Evolutionary conservation across 2,888 invertebrate genomes (phyloP).

Genomic region (Campoletis raptor): DNA sequence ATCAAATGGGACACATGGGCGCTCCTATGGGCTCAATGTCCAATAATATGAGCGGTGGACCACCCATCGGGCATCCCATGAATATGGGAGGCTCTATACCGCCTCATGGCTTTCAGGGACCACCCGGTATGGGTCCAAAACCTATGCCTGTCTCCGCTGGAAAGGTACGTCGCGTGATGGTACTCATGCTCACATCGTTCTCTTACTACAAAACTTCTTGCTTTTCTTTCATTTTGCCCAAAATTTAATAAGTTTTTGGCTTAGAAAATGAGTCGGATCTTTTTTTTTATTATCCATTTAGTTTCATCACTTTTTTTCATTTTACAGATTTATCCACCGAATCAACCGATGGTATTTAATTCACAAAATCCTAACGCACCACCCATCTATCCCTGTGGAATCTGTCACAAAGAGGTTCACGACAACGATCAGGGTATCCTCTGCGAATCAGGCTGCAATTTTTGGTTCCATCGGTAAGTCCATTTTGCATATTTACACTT

Average conservation of each 20-base stretch:
- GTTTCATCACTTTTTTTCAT: background rate
- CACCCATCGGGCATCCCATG: slow-evolving; percentile 85
- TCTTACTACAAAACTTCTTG: background rate
- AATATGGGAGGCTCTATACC: slow-evolving; percentile 86
- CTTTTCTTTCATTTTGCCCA: background rate
- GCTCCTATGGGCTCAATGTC: slow-evolving; percentile 79
- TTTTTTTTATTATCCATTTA: background rate
- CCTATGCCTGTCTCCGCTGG: slow-evolving; percentile 97
- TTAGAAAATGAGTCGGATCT: background rate
- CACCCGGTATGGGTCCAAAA: slow-evolving; percentile 90
- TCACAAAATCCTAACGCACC: slow-evolving; percentile 99
- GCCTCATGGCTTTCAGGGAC: slow-evolving; percentile 85
- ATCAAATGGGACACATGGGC: slow-evolving; percentile 84
- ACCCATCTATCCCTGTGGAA: slow-evolving; percentile 98
- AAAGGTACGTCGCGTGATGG: slow-evolving; percentile 87
- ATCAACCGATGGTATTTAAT: slow-evolving; percentile 99
- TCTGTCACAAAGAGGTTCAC: slow-evolving; percentile 99
- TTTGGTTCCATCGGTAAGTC: slow-evolving; percentile 97
- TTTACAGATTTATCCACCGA: slow-evolving; percentile 92
- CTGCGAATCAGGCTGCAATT: slow-evolving; percentile 99
- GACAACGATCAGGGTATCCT: slow-evolving; percentile 99
- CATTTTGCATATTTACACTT: slow-evolving; percentile 4
- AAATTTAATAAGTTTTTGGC: background rate
- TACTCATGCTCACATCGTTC: background rate
- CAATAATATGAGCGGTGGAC: slow-evolving; percentile 86